Evolutionary conservation across 1,140 invertebrate genomes (phyloP).

Genomic region (Heliconius eleuchia): DNA sequence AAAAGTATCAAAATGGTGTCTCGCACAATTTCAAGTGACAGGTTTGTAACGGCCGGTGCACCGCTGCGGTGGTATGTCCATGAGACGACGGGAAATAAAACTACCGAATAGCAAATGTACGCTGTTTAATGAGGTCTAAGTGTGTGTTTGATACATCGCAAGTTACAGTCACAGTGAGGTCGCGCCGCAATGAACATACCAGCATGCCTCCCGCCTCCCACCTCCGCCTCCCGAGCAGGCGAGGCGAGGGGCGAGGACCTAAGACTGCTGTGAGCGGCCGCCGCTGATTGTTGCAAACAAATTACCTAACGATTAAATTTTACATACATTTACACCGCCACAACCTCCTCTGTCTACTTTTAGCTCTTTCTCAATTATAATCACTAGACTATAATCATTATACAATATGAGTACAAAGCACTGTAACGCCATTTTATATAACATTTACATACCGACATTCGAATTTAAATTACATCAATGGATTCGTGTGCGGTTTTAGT

Average conservation of each 20-base stretch:
- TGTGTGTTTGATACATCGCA: constrained; percentile 69
- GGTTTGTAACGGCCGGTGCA: neutral
- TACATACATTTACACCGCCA: constrained; percentile 26
- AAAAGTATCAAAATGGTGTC: neutral
- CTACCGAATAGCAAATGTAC: constrained; percentile 67
- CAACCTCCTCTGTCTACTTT: constrained; percentile 14
- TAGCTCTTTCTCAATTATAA: constrained; percentile 7
- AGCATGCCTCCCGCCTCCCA: constrained; percentile 46
- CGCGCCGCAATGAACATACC: constrained; percentile 72
- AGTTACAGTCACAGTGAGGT: constrained; percentile 49
- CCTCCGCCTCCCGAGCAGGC: neutral
- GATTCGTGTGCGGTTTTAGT: constrained; percentile 1
- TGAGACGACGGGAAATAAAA: constrained; percentile 66
- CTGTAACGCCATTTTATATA: constrained; percentile 22
- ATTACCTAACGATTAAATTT: constrained; percentile 22
- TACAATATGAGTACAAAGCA: constrained; percentile 25
- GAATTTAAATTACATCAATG: neutral
- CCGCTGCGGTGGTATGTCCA: constrained; percentile 59
- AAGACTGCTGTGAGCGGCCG: constrained; percentile 33
- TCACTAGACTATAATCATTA: constrained; percentile 17
- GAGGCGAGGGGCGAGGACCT: constrained; percentile 29
- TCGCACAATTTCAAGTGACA: neutral
- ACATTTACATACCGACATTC: constrained; percentile 8
- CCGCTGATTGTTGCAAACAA: constrained; percentile 22
- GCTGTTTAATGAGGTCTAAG: constrained; percentile 73